Evolutionary conservation across 2,113 vertebrate species (phyloP).

Genomic region (Geococcyx californianus): DNA sequence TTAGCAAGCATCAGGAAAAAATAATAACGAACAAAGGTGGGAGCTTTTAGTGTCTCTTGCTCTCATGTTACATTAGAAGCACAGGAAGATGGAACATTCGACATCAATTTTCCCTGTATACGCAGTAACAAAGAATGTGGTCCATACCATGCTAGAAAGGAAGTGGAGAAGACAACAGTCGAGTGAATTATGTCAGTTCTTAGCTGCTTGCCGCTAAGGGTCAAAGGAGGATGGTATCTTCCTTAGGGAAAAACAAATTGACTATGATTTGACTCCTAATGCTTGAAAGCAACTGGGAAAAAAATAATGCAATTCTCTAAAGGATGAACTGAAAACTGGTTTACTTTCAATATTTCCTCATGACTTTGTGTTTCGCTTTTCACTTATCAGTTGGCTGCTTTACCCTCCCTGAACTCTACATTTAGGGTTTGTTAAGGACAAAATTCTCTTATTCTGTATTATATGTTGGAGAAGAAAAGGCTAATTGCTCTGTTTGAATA

Average conservation of each 20-base stretch:
- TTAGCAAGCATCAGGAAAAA: conserved; percentile 71
- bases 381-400: background rate
- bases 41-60: conserved; percentile 16
- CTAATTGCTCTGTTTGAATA: conserved; percentile 40
- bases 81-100: background rate
- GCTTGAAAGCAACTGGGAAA: background rate
- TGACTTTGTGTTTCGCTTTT: background rate
- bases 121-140: background rate
- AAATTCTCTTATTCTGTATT: background rate
- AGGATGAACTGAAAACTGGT: background rate
- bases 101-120: background rate
- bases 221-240: background rate
- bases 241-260: background rate
- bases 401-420: background rate
- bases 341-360: background rate
- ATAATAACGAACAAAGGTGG: conserved; percentile 44
- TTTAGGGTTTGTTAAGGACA: background rate
- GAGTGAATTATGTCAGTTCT: background rate
- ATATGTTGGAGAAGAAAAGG: background rate
- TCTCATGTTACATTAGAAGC: background rate
- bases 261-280: background rate
- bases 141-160: background rate
- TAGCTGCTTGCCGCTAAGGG: background rate
- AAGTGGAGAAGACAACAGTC: background rate
- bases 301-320: background rate